Base-by-base conservation (phyloP, 2,888 invertebrate genomes). In the Machimus rusticus region DNA sequence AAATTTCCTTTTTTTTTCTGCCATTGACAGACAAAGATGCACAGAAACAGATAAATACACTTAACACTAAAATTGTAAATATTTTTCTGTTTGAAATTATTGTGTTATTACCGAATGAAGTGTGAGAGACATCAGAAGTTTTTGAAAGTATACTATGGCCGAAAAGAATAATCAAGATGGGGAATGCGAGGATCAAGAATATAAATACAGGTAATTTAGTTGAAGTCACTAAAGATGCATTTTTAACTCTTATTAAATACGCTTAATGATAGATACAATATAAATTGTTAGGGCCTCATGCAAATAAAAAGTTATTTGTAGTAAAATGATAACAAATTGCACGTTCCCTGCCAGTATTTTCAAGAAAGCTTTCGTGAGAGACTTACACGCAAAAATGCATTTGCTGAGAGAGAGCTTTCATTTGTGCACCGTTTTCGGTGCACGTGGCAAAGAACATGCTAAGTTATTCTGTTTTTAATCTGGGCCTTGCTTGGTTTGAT, bases 41-140 rank as follows among this genome's bases (percentile, higher is more conserved):
- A 81, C 81, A 81, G 55, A 81, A 51, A 81, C 81, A 81, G 81
- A 81, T 51, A 81, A 55, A 51, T 81, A 81, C 81, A 81, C 81
- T 81, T 81, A 23, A 81, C 55, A 55, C 55, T 81, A 8, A 34
- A 51, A 46, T 28, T 81, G 81, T 81, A 81, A 81, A 81, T 81
- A 51, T 81, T 55, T 81, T 31, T 81, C 34, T 81, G 81, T 81
- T 81, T 81, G 55, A 51, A 23, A 55, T 31, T 31, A 14, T 81
- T 78, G 43, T 78, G 37, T 55, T 31, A 81, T 88, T 88, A 66
- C 51, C 87, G 87, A 88, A 88, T 88, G 87, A 87, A 88, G 88
- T 92, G 91, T 92, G 91, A 90, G 89, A 89, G 89, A 89, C 89
- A 89, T 89, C 88, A 88, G 87, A 85, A 86, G 86, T 76, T 81